phyloP scores from a whole-genome alignment of 2,113 vertebrate genomes.

The Pangasianodon gigas region DNA sequence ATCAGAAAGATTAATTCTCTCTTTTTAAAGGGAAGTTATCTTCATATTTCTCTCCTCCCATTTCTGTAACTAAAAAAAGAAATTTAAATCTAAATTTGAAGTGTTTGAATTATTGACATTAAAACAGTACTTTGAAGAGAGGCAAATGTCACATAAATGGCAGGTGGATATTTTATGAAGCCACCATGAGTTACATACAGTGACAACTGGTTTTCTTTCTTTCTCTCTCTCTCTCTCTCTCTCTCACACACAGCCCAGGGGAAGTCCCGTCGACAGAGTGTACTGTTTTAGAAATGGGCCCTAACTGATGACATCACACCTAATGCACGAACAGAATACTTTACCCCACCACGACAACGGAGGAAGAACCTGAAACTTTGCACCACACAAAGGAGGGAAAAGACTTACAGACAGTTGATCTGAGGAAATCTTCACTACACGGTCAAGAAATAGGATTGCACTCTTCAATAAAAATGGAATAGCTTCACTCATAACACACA shows the following conservation, averaged over 20 bases:
- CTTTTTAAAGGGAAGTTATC: background rate
- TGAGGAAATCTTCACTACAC: background rate
- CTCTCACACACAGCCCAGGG: slow-evolving; percentile 24
- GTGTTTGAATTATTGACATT: no score
- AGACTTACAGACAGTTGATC: background rate
- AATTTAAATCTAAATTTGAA: no score
- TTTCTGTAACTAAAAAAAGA: no score
- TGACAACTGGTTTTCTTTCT: no score
- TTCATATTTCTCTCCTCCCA: background rate
- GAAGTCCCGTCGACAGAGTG: slow-evolving; percentile 45
- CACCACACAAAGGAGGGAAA: background rate
- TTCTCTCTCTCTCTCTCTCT: background rate
- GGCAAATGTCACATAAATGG: no score
- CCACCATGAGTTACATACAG: no score
- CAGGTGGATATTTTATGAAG: no score
- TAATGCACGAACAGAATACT: slow-evolving; percentile 13
- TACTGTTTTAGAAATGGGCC: slow-evolving; percentile 30
- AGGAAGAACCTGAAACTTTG: background rate
- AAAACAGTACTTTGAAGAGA: no score
- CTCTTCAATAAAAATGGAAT: background rate
- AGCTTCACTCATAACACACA: background rate
- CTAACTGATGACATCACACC: background rate
- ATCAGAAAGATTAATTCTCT: background rate
- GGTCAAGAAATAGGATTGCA: slow-evolving; percentile 17
- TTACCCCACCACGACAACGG: slow-evolving; percentile 1